These are phyloP conservation scores for Dinocampus coccinellae DNA, from an alignment of 2,888 invertebrate species.

Conservation along the genomic window DNA sequence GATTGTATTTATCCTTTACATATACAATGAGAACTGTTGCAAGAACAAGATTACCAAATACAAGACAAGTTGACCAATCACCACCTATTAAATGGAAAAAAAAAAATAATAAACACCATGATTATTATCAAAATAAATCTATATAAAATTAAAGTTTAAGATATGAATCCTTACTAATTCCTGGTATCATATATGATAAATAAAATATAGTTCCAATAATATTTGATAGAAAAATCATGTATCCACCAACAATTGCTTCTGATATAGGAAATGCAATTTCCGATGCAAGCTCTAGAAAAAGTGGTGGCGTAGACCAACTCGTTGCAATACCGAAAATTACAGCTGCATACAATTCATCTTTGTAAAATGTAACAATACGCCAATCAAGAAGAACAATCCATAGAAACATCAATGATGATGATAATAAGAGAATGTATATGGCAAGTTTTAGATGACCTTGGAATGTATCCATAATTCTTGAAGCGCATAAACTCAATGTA, in stretches of 20 bases:
- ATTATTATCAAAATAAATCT: background rate
- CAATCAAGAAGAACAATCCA: slow-evolving; percentile 55
- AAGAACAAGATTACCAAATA: slow-evolving; percentile 40
- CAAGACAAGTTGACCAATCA: slow-evolving; percentile 45
- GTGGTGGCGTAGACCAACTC: slow-evolving; percentile 58
- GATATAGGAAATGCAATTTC: slow-evolving; percentile 61
- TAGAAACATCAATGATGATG: slow-evolving; percentile 55
- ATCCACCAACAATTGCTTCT: slow-evolving; percentile 60
- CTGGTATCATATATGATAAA: slow-evolving; percentile 48
- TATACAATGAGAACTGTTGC: slow-evolving; percentile 41
- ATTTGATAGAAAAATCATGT: slow-evolving; percentile 58
- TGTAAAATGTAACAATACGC: slow-evolving; percentile 49
- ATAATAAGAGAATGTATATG: slow-evolving; percentile 46
- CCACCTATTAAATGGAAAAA: slow-evolving; percentile 35
- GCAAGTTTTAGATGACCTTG: slow-evolving; percentile 55
- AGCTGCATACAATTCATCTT: slow-evolving; percentile 52
- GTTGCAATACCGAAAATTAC: slow-evolving; percentile 55
- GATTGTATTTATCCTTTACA: slow-evolving; percentile 47
- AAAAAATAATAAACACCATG: background rate
- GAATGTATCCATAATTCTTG: slow-evolving; percentile 54
- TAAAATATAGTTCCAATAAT: slow-evolving; percentile 49
- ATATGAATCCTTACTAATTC: slow-evolving; percentile 44
- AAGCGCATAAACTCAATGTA: slow-evolving; percentile 50
- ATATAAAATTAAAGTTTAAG: background rate
- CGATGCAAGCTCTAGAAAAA: slow-evolving; percentile 60